Conservation (phyloP, 1,140 invertebrate species). For the Schlechtendalia chinensis region DNA sequence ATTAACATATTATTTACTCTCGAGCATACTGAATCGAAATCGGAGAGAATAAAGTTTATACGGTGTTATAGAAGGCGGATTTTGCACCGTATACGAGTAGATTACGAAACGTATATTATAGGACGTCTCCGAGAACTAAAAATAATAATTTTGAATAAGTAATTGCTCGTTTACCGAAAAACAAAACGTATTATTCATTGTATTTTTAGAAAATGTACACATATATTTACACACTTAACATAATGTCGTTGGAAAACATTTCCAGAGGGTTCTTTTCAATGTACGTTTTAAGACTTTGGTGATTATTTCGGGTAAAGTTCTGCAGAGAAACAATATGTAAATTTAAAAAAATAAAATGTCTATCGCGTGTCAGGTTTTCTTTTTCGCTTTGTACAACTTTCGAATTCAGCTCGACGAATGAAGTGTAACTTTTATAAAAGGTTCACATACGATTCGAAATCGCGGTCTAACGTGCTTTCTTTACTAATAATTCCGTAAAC, state of each 20-base stretch:
- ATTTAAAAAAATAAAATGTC: no score
- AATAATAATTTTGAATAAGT: constrained; percentile 11
- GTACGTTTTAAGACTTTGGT: no score
- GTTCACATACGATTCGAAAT: not conserved
- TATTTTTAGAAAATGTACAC: not conserved
- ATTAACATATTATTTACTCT: constrained; percentile 3
- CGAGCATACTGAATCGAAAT: not conserved
- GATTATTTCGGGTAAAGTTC: no score
- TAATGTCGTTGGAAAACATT: not conserved
- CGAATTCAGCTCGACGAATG: constrained; percentile 21
- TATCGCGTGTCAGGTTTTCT: no score
- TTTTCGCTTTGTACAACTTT: not conserved
- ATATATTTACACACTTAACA: no score
- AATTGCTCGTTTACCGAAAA: not conserved
- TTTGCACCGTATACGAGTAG: not conserved
- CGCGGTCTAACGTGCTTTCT: constrained; percentile 4
- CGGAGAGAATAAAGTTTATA: constrained; percentile 1
- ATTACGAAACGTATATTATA: not conserved
- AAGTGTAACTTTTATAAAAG: not conserved
- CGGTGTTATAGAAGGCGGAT: not conserved
- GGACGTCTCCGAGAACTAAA: not conserved
- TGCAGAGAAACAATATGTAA: no score
- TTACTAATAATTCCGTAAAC: constrained; percentile 16
- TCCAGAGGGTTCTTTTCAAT: no score
- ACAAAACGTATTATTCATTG: constrained; percentile 17